Evolutionary conservation across 2,888 invertebrate genomes (phyloP).

Genomic region (Drosophila incognita): DNA sequence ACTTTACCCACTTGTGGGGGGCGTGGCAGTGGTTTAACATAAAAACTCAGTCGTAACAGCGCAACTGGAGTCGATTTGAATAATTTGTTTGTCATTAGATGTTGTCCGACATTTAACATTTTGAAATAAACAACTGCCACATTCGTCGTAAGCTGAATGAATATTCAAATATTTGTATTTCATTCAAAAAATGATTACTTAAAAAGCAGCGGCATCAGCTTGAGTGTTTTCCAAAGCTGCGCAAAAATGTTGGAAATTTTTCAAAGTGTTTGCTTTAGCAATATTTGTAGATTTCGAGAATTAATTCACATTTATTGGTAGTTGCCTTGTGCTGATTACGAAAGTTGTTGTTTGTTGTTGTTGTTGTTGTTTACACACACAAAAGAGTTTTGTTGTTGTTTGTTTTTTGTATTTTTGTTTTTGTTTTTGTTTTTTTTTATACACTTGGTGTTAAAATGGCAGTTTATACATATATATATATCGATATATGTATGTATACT

Average conservation of each 20-base stretch:
- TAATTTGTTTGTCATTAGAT: background rate
- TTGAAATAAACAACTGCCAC: slow-evolving; percentile 54
- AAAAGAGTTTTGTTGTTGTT: slow-evolving; percentile 62
- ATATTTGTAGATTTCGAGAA: slow-evolving; percentile 19
- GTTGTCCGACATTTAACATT: background rate
- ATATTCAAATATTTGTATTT: slow-evolving; percentile 4
- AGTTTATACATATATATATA: slow-evolving; percentile 70
- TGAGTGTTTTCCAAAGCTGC: slow-evolving; percentile 8
- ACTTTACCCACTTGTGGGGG: slow-evolving; percentile 38
- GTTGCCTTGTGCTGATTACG: slow-evolving; percentile 50
- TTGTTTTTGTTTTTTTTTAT: slow-evolving; percentile 55
- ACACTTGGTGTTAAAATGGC: slow-evolving; percentile 83
- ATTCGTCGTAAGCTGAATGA: slow-evolving; percentile 25
- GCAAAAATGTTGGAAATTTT: slow-evolving; percentile 8
- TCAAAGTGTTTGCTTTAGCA: background rate
- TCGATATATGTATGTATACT: slow-evolving; percentile 55
- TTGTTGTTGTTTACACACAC: slow-evolving; percentile 63
- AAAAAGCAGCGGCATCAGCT: slow-evolving; percentile 25
- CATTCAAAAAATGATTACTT: slow-evolving; percentile 1
- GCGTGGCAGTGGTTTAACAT: slow-evolving; percentile 55
- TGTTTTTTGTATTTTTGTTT: slow-evolving; percentile 35
- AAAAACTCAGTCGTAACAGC: slow-evolving; percentile 34
- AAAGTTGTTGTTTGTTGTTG: slow-evolving; percentile 29
- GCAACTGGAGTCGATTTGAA: slow-evolving; percentile 32
- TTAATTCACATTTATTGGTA: slow-evolving; percentile 45